These are phyloP conservation scores for Dione vanillae DNA, from an alignment of 2,888 invertebrate species.

Conservation along the genomic window DNA sequence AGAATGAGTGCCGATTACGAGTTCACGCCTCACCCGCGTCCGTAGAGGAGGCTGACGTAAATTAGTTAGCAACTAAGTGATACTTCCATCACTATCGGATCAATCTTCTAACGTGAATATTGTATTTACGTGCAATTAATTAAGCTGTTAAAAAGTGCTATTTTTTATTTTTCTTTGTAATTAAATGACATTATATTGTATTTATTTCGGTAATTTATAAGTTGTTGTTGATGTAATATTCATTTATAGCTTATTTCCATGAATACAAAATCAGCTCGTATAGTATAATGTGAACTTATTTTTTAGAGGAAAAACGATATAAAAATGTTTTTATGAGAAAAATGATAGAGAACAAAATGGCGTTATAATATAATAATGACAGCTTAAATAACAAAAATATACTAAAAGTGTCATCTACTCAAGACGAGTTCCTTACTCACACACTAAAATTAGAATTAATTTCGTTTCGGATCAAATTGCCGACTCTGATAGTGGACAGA, in stretches of 20 bases:
- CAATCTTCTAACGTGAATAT: slow-evolving; percentile 27
- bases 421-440: slow-evolving; percentile 54
- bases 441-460: slow-evolving; percentile 75
- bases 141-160: neutral
- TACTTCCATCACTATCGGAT: slow-evolving; percentile 56
- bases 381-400: slow-evolving; percentile 10
- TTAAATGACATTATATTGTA: neutral
- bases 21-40: slow-evolving; percentile 58
- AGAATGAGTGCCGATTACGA: slow-evolving; percentile 66
- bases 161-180: neutral
- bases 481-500: slow-evolving; percentile 72
- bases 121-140: slow-evolving; percentile 5
- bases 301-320: too few species aligned
- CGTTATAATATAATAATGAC: neutral
- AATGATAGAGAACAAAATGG: neutral
- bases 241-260: neutral
- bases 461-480: slow-evolving; percentile 75
- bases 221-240: neutral
- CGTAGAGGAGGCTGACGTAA: slow-evolving; percentile 60
- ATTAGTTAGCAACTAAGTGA: slow-evolving; percentile 75
- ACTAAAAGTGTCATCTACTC: slow-evolving; percentile 38
- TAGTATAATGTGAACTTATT: too few species aligned
- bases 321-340: neutral
- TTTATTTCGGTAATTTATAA: too few species aligned
- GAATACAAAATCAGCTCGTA: too few species aligned